These are phyloP conservation scores for Melanotaenia boesemani DNA, from an alignment of 2,797 vertebrate genomes.

Conservation along the genomic window DNA sequence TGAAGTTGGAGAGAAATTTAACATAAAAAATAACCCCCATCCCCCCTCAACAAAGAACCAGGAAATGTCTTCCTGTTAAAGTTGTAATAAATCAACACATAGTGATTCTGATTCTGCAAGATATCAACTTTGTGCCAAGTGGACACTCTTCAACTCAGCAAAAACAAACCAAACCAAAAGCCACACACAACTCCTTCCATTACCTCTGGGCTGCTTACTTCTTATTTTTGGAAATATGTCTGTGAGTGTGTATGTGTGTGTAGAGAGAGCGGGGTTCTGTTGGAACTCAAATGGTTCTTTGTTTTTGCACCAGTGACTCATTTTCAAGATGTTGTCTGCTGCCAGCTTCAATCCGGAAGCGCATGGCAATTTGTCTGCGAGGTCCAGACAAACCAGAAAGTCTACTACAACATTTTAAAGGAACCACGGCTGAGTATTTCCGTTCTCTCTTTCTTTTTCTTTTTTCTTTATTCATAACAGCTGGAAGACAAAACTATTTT, in stretches of 20 bases:
- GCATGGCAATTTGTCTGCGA: constrained; percentile 98
- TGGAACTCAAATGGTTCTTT: constrained; percentile 90
- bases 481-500: background rate
- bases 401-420: constrained; percentile 82
- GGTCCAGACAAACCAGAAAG: constrained; percentile 98
- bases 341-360: constrained; percentile 99
- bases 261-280: constrained; percentile 33
- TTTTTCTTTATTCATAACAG: background rate
- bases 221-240: constrained; percentile 35
- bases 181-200: constrained; percentile 22
- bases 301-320: constrained; percentile 97
- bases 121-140: background rate
- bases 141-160: constrained; percentile 8
- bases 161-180: constrained; percentile 26
- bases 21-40: no score
- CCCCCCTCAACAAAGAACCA: no score
- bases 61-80: background rate
- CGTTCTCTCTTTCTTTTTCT: constrained; percentile 2
- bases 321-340: constrained; percentile 99
- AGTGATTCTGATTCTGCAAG: background rate
- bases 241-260: constrained; percentile 6
- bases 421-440: constrained; percentile 69
- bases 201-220: constrained; percentile 24
- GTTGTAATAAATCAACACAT: background rate
- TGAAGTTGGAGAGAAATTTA: background rate